Evolutionary conservation across 2,888 invertebrate species (phyloP).

Genomic region (Panopea generosa): DNA sequence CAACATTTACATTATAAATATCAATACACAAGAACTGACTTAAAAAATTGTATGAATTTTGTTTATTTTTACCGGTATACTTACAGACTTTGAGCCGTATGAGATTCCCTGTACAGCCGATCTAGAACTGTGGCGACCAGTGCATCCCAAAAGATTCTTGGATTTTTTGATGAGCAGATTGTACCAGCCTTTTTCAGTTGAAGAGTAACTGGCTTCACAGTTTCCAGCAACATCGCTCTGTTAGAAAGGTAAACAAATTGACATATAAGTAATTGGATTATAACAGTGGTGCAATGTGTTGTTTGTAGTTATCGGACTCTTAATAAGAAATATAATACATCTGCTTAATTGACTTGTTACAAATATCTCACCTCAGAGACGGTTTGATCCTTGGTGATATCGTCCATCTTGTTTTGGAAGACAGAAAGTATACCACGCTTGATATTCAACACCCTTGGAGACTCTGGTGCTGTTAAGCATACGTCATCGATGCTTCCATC

Average conservation of each 20-base stretch:
- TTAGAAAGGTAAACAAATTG: constrained; percentile 34
- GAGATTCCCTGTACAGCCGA: constrained; percentile 82
- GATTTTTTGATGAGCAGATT: constrained; percentile 76
- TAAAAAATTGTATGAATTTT: too few species aligned
- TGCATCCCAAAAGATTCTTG: constrained; percentile 82
- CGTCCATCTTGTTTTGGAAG: constrained; percentile 61
- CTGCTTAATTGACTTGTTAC: too few species aligned
- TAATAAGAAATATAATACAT: too few species aligned
- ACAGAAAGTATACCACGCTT: constrained; percentile 59
- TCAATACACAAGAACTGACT: too few species aligned
- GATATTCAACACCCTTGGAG: constrained; percentile 44
- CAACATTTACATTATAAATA: too few species aligned
- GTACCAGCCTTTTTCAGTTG: constrained; percentile 72
- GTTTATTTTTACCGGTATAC: constrained; percentile 27
- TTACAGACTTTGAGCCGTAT: constrained; percentile 81
- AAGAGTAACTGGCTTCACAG: constrained; percentile 91
- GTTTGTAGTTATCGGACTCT: too few species aligned
- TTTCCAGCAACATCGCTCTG: constrained; percentile 92
- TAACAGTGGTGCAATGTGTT: too few species aligned
- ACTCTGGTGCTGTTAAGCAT: constrained; percentile 43
- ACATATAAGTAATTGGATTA: too few species aligned
- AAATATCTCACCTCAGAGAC: constrained; percentile 43
- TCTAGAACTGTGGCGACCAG: constrained; percentile 75
- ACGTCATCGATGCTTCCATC: constrained; percentile 56
- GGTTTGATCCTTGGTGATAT: constrained; percentile 46